Evolutionary conservation across 2,113 vertebrate genomes (phyloP).

Genomic region (Actinemys pallida): DNA sequence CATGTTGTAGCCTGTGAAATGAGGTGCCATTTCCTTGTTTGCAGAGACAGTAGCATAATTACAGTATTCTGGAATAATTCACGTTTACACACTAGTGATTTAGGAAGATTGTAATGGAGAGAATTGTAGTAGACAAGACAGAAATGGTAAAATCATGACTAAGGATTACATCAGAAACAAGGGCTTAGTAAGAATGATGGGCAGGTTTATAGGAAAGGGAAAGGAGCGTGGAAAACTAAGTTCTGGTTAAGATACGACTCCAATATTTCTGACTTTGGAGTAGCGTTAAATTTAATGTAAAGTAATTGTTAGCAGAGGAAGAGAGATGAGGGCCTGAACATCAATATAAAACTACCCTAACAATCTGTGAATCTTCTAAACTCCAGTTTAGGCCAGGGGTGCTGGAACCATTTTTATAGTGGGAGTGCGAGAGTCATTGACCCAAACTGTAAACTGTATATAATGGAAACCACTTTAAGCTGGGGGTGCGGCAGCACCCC

Average conservation of each 20-base stretch:
- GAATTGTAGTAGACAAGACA: background rate
- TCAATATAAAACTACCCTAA: background rate
- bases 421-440: too few species aligned
- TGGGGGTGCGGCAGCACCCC: too few species aligned
- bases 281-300: constrained; percentile 41
- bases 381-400: background rate
- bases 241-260: background rate
- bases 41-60: background rate
- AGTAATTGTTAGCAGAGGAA: background rate
- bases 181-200: background rate
- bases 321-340: background rate
- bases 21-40: background rate
- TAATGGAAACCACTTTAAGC: too few species aligned
- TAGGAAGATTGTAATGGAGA: background rate
- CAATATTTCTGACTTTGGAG: constrained; percentile 20
- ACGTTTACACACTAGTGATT: background rate
- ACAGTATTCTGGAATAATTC: constrained; percentile 17
- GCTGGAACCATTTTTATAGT: too few species aligned
- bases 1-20: background rate
- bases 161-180: background rate
- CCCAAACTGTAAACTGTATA: too few species aligned
- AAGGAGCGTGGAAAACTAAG: background rate
- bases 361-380: background rate
- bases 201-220: background rate
- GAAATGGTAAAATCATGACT: background rate